Evolutionary conservation across 2,888 invertebrate genomes (phyloP), one percentile per base, ranked within the genome.

Genomic region (Cryptus armator): DNA sequence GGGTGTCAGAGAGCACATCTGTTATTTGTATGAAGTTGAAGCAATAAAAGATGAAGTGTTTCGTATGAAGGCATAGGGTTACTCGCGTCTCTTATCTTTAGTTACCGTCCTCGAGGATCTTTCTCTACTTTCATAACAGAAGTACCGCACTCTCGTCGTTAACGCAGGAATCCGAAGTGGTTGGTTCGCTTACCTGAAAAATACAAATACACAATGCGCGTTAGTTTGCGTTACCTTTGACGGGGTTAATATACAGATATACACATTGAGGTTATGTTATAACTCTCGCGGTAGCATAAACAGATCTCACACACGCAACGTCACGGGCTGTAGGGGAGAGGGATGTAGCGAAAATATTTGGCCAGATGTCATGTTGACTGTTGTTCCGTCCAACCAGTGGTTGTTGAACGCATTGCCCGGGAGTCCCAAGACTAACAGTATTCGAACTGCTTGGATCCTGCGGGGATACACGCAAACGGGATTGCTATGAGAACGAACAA

Each of bases 281-380:
- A 78, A 51, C 56, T 67, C 64, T 64, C 70, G 67, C 66, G 74
- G 74, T 48, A 80, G 71, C 74, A 86, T 75, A 87, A 88, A 89
- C 86, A 86, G 83, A 87, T 89, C 85, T 89, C 85, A 85, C 84
- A 75, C 67, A 12, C 29, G 48, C 46, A 74, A 37, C 56, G 12
- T 16, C 43, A 59, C 3, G n/a, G n/a, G 16, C 9, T 44, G 10
- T 9, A 66, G 43, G 66, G 16, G 64, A 59, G 32, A 43, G 44
- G 59, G 77, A 32, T 80, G 64, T 84, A 86, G 86, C 85, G 90
- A 90, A 91, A 91, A 92, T 92, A 92, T 92, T 92, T 92, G 87
- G 86, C 87, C 89, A 87, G 87, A 89, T 86, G 90, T 89, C 89
- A 88, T 86, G 85, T 75, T 74, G 44, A 48, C 19, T 70, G 82